These are phyloP conservation scores for Pelobates fuscus DNA, from an alignment of 2,113 vertebrate genomes.

Conservation along the genomic window DNA sequence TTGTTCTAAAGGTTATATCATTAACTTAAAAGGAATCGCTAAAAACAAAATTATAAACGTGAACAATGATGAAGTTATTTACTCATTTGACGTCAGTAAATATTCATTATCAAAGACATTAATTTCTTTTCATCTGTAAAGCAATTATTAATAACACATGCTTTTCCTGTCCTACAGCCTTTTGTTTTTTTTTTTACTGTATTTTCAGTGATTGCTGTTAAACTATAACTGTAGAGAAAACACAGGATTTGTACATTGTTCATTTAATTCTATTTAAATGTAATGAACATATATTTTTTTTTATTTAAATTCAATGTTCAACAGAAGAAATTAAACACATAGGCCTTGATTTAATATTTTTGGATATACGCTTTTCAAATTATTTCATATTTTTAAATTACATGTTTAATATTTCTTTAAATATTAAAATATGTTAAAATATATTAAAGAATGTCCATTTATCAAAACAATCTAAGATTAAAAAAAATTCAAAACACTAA, in stretches of 20 bases:
- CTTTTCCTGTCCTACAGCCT: slow-evolving; percentile 13
- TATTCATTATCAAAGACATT: slow-evolving; percentile 1
- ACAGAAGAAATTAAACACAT: too few species aligned
- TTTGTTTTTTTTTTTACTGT: slow-evolving; percentile 8
- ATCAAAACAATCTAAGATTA: too few species aligned
- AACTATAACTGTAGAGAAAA: slow-evolving; percentile 5
- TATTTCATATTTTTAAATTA: too few species aligned
- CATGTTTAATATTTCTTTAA: too few species aligned
- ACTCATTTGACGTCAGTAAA: slow-evolving; percentile 25
- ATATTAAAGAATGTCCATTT: too few species aligned
- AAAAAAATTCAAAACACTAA: too few species aligned
- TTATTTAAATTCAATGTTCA: too few species aligned
- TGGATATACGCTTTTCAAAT: too few species aligned
- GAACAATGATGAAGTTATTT: background rate
- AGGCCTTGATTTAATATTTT: too few species aligned
- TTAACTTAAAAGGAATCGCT: background rate
- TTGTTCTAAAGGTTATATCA: background rate
- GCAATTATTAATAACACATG: too few species aligned
- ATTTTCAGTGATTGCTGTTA: background rate
- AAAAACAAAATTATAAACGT: background rate
- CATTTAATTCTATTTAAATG: background rate
- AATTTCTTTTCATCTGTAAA: background rate
- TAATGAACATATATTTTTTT: too few species aligned
- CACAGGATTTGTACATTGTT: slow-evolving; percentile 2
- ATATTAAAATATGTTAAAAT: too few species aligned